Percentiles rank a stretch among this genome's conserved stretches.
phyloP scores from a whole-genome alignment of 2,797 vertebrate genomes.

The Netta rufina region DNA sequence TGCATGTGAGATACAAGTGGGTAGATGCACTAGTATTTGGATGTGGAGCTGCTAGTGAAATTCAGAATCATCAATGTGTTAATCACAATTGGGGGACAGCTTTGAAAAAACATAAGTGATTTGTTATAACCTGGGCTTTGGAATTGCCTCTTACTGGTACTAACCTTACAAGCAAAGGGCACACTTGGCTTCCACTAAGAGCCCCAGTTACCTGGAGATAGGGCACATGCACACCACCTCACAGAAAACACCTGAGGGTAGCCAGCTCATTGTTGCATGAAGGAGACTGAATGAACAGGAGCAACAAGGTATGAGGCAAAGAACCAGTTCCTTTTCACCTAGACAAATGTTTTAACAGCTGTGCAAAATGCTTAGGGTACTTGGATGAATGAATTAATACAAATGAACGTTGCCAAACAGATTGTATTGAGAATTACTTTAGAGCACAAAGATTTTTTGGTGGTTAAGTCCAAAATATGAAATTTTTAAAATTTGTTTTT shows the following conservation, averaged over 20 bases:
- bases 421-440: neutral
- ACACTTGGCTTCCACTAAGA: neutral
- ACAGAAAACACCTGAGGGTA: neutral
- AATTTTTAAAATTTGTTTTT: conserved; percentile 35
- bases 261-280: neutral
- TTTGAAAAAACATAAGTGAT: neutral
- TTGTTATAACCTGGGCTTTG: neutral
- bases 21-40: neutral
- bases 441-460: neutral
- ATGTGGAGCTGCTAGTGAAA: neutral
- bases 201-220: neutral
- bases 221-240: accelerated
- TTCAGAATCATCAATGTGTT: neutral
- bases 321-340: conserved; percentile 14
- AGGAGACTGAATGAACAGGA: neutral
- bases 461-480: neutral
- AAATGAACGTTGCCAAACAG: neutral
- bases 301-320: neutral
- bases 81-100: neutral
- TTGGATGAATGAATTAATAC: conserved; percentile 1
- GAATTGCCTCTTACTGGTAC: neutral
- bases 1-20: accelerated
- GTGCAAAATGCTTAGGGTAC: neutral
- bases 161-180: neutral
- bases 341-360: conserved; percentile 15